Percentiles rank a stretch among this genome's conserved stretches.
Evolutionary conservation across 1,140 invertebrate genomes (phyloP).

Genomic region (Trachelipus rathkii): DNA sequence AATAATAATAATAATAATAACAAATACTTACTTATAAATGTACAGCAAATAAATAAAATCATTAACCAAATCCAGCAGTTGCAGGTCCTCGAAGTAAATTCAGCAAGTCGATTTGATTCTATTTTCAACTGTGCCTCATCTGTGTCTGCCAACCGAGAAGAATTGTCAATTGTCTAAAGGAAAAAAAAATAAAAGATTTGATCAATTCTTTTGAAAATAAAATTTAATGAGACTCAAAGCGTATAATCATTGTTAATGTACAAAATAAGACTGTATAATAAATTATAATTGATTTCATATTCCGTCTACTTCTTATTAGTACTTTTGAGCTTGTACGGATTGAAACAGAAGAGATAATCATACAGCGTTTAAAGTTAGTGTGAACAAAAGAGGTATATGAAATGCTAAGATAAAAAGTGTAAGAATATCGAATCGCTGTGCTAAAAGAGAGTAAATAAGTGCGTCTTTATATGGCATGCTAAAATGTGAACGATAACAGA

Average conservation of each 20-base stretch:
- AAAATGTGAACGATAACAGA: no score
- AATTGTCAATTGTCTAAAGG: constrained; percentile 63
- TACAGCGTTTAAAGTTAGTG: neutral
- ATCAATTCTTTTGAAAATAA: constrained; percentile 45
- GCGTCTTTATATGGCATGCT: no score
- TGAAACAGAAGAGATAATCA: neutral
- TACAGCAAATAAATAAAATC: constrained; percentile 72
- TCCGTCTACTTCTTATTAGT: neutral
- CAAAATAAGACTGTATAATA: neutral
- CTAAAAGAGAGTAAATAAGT: no score
- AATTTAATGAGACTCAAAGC: constrained; percentile 34
- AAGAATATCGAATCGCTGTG: neutral
- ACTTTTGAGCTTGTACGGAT: neutral
- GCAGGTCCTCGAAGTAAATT: constrained; percentile 79
- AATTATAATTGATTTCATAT: no score
- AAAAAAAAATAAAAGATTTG: no score
- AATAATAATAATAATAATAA: no score
- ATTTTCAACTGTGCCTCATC: constrained; percentile 71
- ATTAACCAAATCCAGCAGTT: constrained; percentile 92
- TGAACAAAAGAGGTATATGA: neutral
- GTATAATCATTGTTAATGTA: neutral
- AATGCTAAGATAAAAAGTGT: neutral
- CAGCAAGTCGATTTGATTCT: constrained; percentile 74
- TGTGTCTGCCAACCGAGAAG: constrained; percentile 68
- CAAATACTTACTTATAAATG: constrained; percentile 78